These are phyloP conservation scores for Drosophila simulans DNA, from an alignment of 1,140 invertebrate genomes.

Conservation along the genomic window DNA sequence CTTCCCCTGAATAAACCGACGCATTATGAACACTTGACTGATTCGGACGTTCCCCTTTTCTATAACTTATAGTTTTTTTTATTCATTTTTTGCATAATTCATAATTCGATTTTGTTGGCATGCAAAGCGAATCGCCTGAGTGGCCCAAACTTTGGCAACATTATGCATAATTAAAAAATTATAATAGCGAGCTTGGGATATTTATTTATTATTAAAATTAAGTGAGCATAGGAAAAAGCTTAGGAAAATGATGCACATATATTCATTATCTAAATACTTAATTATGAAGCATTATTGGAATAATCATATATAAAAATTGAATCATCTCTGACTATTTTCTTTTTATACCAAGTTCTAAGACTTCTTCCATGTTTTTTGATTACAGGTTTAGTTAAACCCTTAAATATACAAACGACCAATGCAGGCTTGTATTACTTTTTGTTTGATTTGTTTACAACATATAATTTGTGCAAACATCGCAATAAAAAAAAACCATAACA, in stretches of 20 bases:
- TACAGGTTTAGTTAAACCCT: slow-evolving; percentile 9
- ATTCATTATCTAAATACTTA: no score
- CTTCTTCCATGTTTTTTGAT: background rate
- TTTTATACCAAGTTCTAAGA: no score
- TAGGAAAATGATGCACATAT: no score
- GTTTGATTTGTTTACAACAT: slow-evolving; percentile 31
- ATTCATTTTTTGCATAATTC: slow-evolving; percentile 7
- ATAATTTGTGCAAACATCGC: slow-evolving; percentile 39
- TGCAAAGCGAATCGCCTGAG: background rate
- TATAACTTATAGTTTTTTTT: background rate
- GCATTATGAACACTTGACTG: slow-evolving; percentile 43
- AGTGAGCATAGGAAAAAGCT: no score
- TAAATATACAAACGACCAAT: background rate
- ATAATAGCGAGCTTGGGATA: background rate
- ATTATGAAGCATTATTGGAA: no score
- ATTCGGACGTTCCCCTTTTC: background rate
- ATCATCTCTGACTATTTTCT: no score
- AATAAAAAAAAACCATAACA: slow-evolving; percentile 14
- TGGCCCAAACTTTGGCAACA: slow-evolving; percentile 12
- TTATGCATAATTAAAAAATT: slow-evolving; percentile 19
- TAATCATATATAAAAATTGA: no score
- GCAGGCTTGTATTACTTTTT: slow-evolving; percentile 21
- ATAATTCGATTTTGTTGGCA: slow-evolving; percentile 10
- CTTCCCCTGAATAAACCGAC: slow-evolving; percentile 26
- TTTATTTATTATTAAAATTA: no score